Evolutionary conservation across 2,888 invertebrate genomes (phyloP), one percentile per base, ranked within the genome.

Genomic region (Eurytoma adleriae): DNA sequence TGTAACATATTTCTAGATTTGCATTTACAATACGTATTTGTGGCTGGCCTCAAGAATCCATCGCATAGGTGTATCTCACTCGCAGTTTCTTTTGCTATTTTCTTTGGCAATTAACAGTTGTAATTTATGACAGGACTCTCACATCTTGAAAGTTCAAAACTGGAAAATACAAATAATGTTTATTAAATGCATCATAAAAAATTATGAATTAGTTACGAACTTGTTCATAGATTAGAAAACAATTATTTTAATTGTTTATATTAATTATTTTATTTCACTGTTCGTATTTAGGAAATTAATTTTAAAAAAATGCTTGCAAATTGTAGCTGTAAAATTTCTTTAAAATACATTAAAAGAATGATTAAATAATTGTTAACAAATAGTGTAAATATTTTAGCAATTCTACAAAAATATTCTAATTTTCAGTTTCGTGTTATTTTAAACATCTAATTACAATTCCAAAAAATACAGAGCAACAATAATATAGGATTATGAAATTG

Each of bases 1-100:
- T 70, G 59, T 59, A 73, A 70, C 30, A 61, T 66, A 66, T 74
- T 81, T 78, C 66, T 70, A 64, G 70, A 74, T 81, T 81, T 74
- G 69, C 80, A 81, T 81, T 78, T 78, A 56, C 66, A 80, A 64
- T 72, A 82, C 77, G 83, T 80, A 79, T 59, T 82, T 77, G 82
- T 75, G 80, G 78, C 71, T 81, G 18, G 79, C 82, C 79, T 83
- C 83, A 81, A 79, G 80, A 83, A 83, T 83, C 80, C 70, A 81
- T 64, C 69, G 56, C 24, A 61, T 82, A 85, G 74, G 73, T 74
- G 69, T 69, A 61, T 24, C 72, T 72, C 16, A 30, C 56, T 57
- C 24, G 24, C 24, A 24, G 24, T 68, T 54, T 59, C 20, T 20
- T 72, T 54, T 76, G 48, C 68, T 76, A 72, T 80, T 75, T 80